A percentile compares a stretch with the other conserved stretches of the same genome.
These are phyloP conservation scores for Meda fulgida DNA, from an alignment of 2,797 vertebrate genomes.

Conservation along the genomic window DNA sequence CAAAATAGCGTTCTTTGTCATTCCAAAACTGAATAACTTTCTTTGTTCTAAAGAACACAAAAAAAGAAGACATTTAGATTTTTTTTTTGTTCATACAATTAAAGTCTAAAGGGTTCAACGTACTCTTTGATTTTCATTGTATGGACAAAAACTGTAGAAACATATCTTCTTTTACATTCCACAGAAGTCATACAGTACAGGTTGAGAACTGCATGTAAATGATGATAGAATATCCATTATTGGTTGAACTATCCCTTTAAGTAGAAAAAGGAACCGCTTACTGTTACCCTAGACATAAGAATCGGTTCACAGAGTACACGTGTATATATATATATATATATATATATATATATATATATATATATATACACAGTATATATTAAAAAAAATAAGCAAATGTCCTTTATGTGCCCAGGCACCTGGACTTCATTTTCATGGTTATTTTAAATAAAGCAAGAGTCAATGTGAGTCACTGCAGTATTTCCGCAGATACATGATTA, in stretches of 20 bases:
- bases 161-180: background rate
- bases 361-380: too few species aligned
- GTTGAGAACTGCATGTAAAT: background rate
- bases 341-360: too few species aligned
- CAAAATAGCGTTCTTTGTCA: background rate
- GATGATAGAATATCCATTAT: background rate
- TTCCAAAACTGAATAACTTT: background rate
- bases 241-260: background rate
- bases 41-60: background rate
- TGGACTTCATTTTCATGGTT: background rate
- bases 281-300: background rate
- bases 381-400: conserved; percentile 16
- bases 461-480: conserved; percentile 18
- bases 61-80: too few species aligned
- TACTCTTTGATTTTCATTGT: background rate
- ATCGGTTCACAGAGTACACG: background rate
- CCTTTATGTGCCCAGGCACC: background rate
- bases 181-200: background rate
- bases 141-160: background rate
- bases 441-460: conserved; percentile 19
- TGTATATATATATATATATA: too few species aligned
- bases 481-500: conserved; percentile 30
- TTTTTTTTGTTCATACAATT: background rate
- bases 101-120: background rate
- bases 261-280: background rate